phyloP scores from a whole-genome alignment of 2,888 invertebrate genomes.

The Leptopilina drosophilae region DNA sequence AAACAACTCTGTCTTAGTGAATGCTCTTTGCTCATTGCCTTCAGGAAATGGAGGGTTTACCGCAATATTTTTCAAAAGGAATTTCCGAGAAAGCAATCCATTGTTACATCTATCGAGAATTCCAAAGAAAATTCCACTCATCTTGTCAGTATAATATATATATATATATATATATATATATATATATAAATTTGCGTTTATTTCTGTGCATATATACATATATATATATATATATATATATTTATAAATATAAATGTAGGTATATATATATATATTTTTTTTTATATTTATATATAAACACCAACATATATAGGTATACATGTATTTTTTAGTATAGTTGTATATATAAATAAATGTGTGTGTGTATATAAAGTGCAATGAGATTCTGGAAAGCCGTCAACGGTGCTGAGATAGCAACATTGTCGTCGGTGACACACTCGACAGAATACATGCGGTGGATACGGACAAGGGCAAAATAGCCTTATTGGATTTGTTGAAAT shows the following conservation, averaged over 20 bases:
- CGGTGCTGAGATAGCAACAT: conserved; percentile 46
- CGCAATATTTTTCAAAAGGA: conserved; percentile 44
- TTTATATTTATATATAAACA: no score
- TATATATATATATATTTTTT: no score
- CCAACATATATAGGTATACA: no score
- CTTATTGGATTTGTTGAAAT: conserved; percentile 58
- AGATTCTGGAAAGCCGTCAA: conserved; percentile 57
- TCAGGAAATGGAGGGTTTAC: no score
- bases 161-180: no score
- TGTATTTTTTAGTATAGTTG: no score
- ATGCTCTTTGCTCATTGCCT: no score
- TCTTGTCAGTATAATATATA: conserved; percentile 42
- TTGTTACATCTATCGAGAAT: conserved; percentile 62
- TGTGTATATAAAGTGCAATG: conserved; percentile 52
- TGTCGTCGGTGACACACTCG: conserved; percentile 49
- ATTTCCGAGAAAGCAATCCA: conserved; percentile 63
- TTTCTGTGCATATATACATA: no score
- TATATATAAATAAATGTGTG: conserved; percentile 22
- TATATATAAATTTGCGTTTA: no score
- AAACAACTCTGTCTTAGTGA: no score
- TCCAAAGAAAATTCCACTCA: conserved; percentile 62
- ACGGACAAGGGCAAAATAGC: conserved; percentile 50
- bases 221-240: no score
- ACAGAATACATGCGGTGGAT: conserved; percentile 40
- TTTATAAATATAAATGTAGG: no score